Evolutionary conservation across 2,888 invertebrate genomes (phyloP).

Genomic region (Hirtodrosophila alboralis): DNA sequence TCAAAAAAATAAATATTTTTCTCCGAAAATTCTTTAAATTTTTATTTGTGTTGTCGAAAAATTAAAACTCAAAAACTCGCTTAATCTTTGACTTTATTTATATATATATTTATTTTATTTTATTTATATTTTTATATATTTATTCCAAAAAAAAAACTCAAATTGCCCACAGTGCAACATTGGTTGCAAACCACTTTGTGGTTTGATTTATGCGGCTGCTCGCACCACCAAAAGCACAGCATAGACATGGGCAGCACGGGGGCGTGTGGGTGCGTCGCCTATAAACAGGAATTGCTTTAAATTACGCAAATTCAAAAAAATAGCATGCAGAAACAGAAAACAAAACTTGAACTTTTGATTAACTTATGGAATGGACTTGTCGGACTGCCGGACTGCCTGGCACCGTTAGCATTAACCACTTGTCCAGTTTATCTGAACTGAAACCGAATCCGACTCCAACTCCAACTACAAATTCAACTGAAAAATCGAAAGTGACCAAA

Average conservation of each 20-base stretch:
- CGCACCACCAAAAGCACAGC: slow-evolving; percentile 25
- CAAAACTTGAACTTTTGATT: slow-evolving; percentile 74
- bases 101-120: no score
- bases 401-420: slow-evolving; percentile 43
- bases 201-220: slow-evolving; percentile 70
- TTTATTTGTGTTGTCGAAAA: no score
- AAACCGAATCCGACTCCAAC: slow-evolving; percentile 25
- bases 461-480: slow-evolving; percentile 20
- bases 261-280: slow-evolving; percentile 72
- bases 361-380: slow-evolving; percentile 64
- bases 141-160: no score
- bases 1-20: no score
- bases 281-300: slow-evolving; percentile 76
- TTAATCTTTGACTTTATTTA: no score
- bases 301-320: slow-evolving; percentile 68
- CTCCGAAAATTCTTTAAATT: no score
- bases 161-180: background rate
- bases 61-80: no score
- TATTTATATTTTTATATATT: no score
- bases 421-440: slow-evolving; percentile 65
- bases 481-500: slow-evolving; percentile 72
- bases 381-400: slow-evolving; percentile 19
- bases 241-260: slow-evolving; percentile 20
- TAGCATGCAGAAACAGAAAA: slow-evolving; percentile 13
- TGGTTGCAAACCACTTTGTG: slow-evolving; percentile 58